Base-by-base conservation (phyloP, 2,113 vertebrate species). In the Toxotes jaculatrix region DNA sequence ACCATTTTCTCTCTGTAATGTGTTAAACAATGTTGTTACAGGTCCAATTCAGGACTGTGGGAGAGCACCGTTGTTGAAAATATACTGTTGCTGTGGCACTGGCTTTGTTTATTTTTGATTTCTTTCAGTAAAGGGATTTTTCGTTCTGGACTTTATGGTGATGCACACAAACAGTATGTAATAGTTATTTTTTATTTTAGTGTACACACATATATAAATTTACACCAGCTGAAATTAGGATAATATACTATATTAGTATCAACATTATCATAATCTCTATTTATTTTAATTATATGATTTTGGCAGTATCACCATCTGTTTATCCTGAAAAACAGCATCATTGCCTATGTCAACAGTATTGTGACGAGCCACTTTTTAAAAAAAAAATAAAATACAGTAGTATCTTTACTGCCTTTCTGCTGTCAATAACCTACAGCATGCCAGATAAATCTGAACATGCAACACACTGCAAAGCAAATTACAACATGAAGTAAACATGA, bases 1-100 rank as follows among this genome's bases (percentile, higher is more conserved):
- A 59, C 17, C 14, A 76, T 84, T 86, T 84, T 87, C 27, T 70
- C 6, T 47, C 2, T 3, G 62, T 80, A 71, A 80, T 77, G 47
- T 77, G 67, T 55, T 60, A 57, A 79, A 70, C 45, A 61, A n/a
- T 77, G 53, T 79, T 77, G 59, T 75, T 73, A 70, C n/a, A 40
- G 5, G 66, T 70, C 43, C 55, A 78, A 10, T 82, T 84, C 5
- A 31, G 51, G 5, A 56, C 69, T n/a, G 49, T 12, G 2, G 45
- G 49, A 62, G 27, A 40, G 49, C 19, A 23, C n/a, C 0, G 5
- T 40, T 70, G 31, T 49, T 67, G 63, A 42, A 70, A 77, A 76
- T 43, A 68, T 43, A 56, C n/a, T 61, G 45, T 67, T 49, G 14
- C 12, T 3, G 6, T 19, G 23, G n/a, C 4, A 14, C 19, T 72